Base-by-base conservation (phyloP, 2,888 invertebrate genomes). In the Cerastis rubricosa region DNA sequence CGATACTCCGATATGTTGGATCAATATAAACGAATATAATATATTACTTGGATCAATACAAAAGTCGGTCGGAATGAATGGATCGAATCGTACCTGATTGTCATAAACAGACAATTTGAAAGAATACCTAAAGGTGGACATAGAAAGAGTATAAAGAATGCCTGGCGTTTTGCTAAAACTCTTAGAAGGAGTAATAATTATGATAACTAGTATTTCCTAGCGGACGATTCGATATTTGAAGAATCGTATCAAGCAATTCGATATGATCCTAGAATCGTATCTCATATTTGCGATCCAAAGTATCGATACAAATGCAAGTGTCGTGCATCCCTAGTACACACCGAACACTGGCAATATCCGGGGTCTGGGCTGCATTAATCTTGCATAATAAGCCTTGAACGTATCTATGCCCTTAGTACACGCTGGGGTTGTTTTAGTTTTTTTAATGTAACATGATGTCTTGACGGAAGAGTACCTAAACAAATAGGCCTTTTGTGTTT, bases 371-470 rank as follows among this genome's bases (percentile, higher is more conserved):
- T 74, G 83, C 83, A 85, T 83, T 78, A 78, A 85, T 78, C 65
- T 85, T 85, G 86, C 79, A 78, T 83, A 72, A 78, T 86, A 71
- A 83, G 35, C 54, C 49, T 68, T 65, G n/a, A 65, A 64, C 57
- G 14, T 66, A n/a, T 45, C 65, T n/a, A 25, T 51, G 59, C 45
- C 63, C 64, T 71, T n/a, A 35, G 45, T 40, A 35, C 68, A 65
- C 49, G 71, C 49, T 63, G 17, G 43, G 43, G 29, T 19, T 59
- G 54, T 47, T 54, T 43, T 54, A 22, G n/a, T 45, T 66, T 66
- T n/a, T 29, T 59, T 29, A 47, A 29, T 61, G 49, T 17, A 1
- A 22, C 54, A 19, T 59, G 43, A 64, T 59, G 67, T 40, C 7
- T 43, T 35, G 43, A 29, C 43, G 12, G 22, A 29, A 22, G 66